Conservation (phyloP, 2,113 vertebrate genomes). For the Lichenostomus cassidix region DNA sequence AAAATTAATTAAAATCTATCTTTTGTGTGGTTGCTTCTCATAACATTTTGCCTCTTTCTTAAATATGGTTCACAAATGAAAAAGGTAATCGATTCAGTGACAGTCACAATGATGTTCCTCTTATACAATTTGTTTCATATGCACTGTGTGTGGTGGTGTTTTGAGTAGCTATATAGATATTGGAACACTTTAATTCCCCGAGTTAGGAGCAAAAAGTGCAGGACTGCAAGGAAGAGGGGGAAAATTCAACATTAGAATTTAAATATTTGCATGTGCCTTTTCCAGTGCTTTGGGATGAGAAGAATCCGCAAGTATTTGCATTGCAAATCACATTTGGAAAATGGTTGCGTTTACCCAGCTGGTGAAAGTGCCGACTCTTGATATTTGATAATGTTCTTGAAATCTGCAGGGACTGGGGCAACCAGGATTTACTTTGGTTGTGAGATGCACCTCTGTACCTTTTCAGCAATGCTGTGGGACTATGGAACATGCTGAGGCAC, state of each 20-base stretch:
- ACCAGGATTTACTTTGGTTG: not conserved
- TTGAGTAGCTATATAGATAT: not conserved
- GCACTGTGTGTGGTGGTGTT: not conserved
- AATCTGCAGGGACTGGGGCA: not conserved
- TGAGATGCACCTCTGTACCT: not conserved
- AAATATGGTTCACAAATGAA: not conserved
- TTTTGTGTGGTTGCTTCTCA: not conserved
- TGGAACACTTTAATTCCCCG: not conserved
- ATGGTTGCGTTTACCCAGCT: not conserved
- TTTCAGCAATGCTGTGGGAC: not conserved
- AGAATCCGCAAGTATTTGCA: not conserved
- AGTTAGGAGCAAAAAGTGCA: not conserved
- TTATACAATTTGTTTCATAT: not conserved
- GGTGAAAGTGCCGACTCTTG: not conserved
- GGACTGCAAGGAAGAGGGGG: not conserved
- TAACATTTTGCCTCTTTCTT: not conserved
- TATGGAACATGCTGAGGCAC: rapidly evolving
- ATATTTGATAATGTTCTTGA: not conserved
- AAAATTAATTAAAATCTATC: not conserved
- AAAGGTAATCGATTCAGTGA: not conserved
- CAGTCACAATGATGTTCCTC: not conserved
- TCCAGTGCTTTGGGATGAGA: not conserved
- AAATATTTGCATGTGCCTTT: not conserved
- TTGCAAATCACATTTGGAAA: not conserved
- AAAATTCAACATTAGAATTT: not conserved